Conservation (phyloP, 2,113 vertebrate genomes). For the Phrynosoma blainvillii region DNA sequence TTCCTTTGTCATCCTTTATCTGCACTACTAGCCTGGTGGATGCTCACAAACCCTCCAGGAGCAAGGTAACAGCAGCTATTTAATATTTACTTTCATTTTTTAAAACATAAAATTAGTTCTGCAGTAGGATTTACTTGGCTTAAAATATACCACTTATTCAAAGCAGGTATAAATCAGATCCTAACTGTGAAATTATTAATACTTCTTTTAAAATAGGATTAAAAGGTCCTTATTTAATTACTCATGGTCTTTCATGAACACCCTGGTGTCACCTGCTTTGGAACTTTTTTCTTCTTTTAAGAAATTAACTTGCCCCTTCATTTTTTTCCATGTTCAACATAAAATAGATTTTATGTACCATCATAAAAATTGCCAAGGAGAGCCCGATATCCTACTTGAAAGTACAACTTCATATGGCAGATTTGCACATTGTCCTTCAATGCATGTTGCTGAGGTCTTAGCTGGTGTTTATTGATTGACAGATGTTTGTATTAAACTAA, state of each 20-base stretch:
- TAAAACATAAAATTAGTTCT: neutral
- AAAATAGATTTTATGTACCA: neutral
- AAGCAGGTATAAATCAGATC: neutral
- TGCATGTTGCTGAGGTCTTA: neutral
- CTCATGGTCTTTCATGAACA: neutral
- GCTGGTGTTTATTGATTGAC: neutral
- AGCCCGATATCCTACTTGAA: neutral
- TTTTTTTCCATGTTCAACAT: neutral
- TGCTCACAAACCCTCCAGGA: too few species aligned
- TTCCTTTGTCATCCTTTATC: neutral
- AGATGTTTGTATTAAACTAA: conserved; percentile 48
- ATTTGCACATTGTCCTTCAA: conserved; percentile 25
- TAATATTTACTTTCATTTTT: neutral
- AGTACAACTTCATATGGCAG: neutral
- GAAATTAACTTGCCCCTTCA: conserved; percentile 29
- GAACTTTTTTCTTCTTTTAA: conserved; percentile 31
- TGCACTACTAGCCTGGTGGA: too few species aligned
- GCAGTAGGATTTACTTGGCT: neutral
- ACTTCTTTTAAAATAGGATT: neutral
- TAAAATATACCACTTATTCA: neutral
- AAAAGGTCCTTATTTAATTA: neutral
- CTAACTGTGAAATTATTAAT: neutral
- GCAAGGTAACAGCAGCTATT: too few species aligned
- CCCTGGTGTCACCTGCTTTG: neutral
- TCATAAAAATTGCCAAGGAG: conserved; percentile 11